phyloP scores from a whole-genome alignment of 2,888 invertebrate genomes.

The Agriotes lineatus region DNA sequence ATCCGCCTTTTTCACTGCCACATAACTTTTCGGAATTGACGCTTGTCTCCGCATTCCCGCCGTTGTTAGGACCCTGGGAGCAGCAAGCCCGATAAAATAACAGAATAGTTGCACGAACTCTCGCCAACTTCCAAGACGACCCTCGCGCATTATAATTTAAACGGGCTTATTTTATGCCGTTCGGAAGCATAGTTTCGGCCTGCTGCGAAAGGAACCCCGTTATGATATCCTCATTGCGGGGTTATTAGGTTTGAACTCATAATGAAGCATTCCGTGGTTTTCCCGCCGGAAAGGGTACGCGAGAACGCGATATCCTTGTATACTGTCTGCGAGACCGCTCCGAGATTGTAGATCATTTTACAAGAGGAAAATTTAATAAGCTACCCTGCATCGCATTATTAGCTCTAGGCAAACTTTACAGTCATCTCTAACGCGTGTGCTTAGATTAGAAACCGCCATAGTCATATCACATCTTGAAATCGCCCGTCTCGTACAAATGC shows the following conservation, averaged over 20 bases:
- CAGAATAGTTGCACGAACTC: neutral
- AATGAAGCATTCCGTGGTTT: neutral
- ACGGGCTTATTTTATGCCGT: too few species aligned
- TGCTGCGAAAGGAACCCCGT: neutral
- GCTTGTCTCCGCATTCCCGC: neutral
- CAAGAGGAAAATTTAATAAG: too few species aligned
- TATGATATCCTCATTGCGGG: neutral
- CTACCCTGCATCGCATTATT: too few species aligned
- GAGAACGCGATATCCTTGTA: neutral
- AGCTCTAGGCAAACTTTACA: too few species aligned
- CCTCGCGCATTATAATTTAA: too few species aligned
- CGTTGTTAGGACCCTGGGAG: too few species aligned
- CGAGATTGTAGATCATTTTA: too few species aligned
- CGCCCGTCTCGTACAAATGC: too few species aligned
- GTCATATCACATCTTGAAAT: too few species aligned
- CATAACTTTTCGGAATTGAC: slow-evolving; percentile 26
- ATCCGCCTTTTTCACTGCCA: slow-evolving; percentile 31
- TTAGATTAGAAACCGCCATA: too few species aligned
- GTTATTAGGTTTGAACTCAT: neutral
- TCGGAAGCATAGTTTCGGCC: neutral
- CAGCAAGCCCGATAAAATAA: neutral
- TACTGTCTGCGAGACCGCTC: neutral
- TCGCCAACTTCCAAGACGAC: neutral
- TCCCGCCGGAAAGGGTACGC: neutral
- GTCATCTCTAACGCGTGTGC: too few species aligned